These are phyloP conservation scores for Drosophila paulistorum DNA, from an alignment of 1,140 invertebrate species.

Conservation along the genomic window DNA sequence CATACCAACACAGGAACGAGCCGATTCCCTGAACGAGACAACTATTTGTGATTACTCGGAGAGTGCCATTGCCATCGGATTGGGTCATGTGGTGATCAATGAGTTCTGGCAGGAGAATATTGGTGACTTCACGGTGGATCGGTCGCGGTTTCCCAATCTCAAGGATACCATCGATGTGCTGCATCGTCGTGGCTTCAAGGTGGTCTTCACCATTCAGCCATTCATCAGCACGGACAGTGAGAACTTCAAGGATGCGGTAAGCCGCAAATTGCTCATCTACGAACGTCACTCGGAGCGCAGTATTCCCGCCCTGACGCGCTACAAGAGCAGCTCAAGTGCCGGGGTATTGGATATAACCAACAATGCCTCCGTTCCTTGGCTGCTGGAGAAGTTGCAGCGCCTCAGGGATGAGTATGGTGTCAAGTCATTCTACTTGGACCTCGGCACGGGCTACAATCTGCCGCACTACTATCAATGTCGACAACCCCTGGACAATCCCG, in stretches of 20 bases:
- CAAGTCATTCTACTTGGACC: conserved; percentile 94
- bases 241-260: conserved; percentile 91
- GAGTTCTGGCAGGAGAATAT: conserved; percentile 93
- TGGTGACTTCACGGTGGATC: conserved; percentile 91
- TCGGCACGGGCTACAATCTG: conserved; percentile 94
- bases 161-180: conserved; percentile 91
- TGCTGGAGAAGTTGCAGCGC: conserved; percentile 88
- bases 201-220: conserved; percentile 92
- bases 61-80: conserved; percentile 89
- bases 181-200: conserved; percentile 92
- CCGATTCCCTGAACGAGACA: conserved; percentile 86
- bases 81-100: conserved; percentile 92
- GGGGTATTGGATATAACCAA: conserved; percentile 94
- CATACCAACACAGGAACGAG: conserved; percentile 87
- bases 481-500: conserved; percentile 89
- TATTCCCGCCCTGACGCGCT: conserved; percentile 90
- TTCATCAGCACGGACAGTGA: conserved; percentile 93
- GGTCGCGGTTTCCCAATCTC: conserved; percentile 88
- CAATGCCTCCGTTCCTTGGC: conserved; percentile 90
- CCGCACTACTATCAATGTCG: conserved; percentile 93
- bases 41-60: conserved; percentile 92
- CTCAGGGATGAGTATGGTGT: conserved; percentile 90
- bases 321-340: conserved; percentile 90
- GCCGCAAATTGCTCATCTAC: conserved; percentile 88
- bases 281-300: conserved; percentile 88